Evolutionary conservation across 2,113 vertebrate genomes (phyloP), one percentile per base, ranked within the genome.

Genomic region (Petromus typicus): DNA sequence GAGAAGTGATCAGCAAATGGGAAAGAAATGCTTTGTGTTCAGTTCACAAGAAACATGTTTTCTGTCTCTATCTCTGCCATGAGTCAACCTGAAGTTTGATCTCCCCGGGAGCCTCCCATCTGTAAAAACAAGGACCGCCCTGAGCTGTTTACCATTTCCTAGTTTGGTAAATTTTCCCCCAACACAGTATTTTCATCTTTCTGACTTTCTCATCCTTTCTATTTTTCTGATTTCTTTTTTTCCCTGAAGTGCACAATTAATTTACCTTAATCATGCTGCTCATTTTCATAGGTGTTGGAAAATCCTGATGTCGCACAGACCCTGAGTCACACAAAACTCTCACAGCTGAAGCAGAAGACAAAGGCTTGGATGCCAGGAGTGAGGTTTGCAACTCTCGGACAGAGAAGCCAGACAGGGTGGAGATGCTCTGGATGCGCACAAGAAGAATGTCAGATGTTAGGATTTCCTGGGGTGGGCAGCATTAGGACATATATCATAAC

Each of bases 61-160:
- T 11, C 48, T 76, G 17, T 7, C 20, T 27, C 4, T 3, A 0
- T 3, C 63, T 45, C 20, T 43, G 51, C 32, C 17, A 30, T 45
- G 5, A 20, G 3, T 4, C 1, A 85, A 14, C 13, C 20, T 23
- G 3, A 7, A 5, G 7, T 20, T 34, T 56, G n/a, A 63, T 37
- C 3, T 2, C 18, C 9, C 27, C 4, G 10, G 10, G 43, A 13
- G 2, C 25, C 9, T 22, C 4, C 69, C 32, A 78, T 13, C 23
- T 45, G 2, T 37, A 16, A 27, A 32, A 30, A 37, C 17, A 30
- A 2, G 1, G 0, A 0, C 0, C 32, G 23, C 32, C n/a, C 25
- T 32, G 3, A 5, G 8, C 57, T 23, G 16, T 18, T 34, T 23
- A 14, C 32, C 12, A 10, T 37, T n/a, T 22, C 23, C 12, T 16